Conservation (phyloP, 2,113 vertebrate genomes). For the Myotis brandtii region DNA sequence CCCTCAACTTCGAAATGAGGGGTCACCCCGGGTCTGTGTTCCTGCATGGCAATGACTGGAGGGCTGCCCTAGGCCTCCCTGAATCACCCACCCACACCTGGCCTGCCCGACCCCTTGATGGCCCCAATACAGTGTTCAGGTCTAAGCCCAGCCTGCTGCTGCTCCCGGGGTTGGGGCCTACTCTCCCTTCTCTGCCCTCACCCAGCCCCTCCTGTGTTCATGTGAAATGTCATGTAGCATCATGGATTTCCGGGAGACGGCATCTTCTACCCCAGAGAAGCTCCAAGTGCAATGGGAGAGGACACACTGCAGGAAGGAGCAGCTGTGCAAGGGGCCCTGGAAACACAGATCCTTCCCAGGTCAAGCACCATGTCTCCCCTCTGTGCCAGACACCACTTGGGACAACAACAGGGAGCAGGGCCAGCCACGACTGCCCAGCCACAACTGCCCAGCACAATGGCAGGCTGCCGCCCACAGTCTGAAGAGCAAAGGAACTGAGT, state of each 20-base stretch:
- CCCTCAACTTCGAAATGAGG: background rate
- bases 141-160: background rate
- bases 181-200: background rate
- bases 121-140: background rate
- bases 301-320: background rate
- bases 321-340: background rate
- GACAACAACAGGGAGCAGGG: too few relatives aligned
- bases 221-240: fast-evolving
- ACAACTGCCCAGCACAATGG: background rate
- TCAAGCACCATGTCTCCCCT: background rate
- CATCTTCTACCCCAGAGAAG: background rate
- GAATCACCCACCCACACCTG: background rate
- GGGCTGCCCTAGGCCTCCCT: background rate
- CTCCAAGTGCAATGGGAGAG: background rate
- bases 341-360: fast-evolving
- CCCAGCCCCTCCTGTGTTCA: background rate
- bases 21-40: background rate
- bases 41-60: too few relatives aligned
- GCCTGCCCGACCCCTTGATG: background rate
- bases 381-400: background rate
- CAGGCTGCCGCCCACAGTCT: background rate
- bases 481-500: background rate
- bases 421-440: background rate
- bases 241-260: background rate
- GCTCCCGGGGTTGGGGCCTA: background rate